Percentiles rank a stretch among this genome's conserved stretches.
Conservation (phyloP, 2,888 invertebrate genomes). For the Craniophora ligustri region DNA sequence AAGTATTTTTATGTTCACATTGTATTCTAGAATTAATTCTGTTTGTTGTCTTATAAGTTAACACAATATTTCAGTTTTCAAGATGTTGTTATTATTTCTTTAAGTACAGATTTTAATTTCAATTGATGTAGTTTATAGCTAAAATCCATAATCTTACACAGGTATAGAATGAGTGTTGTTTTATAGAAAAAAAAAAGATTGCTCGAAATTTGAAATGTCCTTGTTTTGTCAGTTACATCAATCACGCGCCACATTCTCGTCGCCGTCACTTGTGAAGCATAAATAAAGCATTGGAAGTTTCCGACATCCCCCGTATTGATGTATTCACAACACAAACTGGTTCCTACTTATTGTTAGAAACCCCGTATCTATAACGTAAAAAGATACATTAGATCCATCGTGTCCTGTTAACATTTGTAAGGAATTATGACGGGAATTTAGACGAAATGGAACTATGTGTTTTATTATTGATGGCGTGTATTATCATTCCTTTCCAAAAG, state of each 20-base stretch:
- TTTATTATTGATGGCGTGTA: constrained; percentile 17
- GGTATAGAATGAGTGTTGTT: no score
- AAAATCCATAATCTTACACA: no score
- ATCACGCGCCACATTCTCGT: constrained; percentile 75
- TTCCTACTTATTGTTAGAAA: constrained; percentile 71
- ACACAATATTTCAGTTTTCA: neutral
- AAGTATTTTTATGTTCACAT: constrained; percentile 72
- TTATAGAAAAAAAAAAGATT: constrained; percentile 73
- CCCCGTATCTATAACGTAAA: constrained; percentile 62
- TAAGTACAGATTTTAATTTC: neutral
- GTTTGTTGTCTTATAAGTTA: constrained; percentile 36
- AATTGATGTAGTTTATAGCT: no score
- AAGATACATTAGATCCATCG: constrained; percentile 60
- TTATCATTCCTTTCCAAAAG: constrained; percentile 4
- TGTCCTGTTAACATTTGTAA: constrained; percentile 38
- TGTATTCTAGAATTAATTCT: constrained; percentile 63
- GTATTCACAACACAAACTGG: constrained; percentile 75
- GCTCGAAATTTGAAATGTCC: constrained; percentile 75
- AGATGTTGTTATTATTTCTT: neutral
- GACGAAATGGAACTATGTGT: constrained; percentile 17
- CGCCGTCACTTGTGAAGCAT: constrained; percentile 74
- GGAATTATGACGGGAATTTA: constrained; percentile 24
- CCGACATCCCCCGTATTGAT: constrained; percentile 75
- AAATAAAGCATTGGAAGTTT: constrained; percentile 78
- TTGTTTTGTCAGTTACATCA: constrained; percentile 76